Evolutionary conservation across 2,888 invertebrate species (phyloP).

Genomic region (Phalangium opilio): DNA sequence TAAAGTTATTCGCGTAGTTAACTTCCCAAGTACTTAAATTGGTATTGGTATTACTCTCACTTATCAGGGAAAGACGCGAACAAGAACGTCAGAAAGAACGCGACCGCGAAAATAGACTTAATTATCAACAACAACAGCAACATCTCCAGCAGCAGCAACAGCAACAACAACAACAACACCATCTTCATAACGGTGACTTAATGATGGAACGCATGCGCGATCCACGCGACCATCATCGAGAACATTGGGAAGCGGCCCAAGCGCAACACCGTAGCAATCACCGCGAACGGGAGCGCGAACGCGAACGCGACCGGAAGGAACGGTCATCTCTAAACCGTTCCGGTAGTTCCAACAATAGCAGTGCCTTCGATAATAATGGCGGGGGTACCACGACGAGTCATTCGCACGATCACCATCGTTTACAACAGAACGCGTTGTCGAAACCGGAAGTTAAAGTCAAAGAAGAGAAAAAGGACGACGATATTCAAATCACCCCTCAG

Average conservation of each 20-base stretch:
- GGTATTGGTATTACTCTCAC: no score
- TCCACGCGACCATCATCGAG: not conserved
- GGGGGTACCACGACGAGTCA: not conserved
- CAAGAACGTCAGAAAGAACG: conserved; percentile 17
- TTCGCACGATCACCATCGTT: not conserved
- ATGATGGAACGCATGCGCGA: not conserved
- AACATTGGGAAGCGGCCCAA: not conserved
- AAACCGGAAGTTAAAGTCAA: conserved; percentile 11
- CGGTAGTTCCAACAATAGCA: conserved; percentile 1
- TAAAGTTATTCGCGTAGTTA: no score
- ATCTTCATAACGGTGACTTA: not conserved
- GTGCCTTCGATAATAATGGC: not conserved
- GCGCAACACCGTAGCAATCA: not conserved
- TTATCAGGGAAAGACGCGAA: conserved; percentile 12
- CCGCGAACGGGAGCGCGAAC: not conserved
- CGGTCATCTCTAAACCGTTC: not conserved
- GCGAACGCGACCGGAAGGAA: not conserved
- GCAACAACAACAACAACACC: conserved; percentile 3
- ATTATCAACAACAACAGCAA: no score
- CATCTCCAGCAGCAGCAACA: not conserved
- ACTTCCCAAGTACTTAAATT: no score
- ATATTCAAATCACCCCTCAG: not conserved
- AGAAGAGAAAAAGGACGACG: conserved; percentile 14
- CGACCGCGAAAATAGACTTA: no score
- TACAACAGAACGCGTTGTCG: not conserved